Evolutionary conservation across 2,888 invertebrate genomes (phyloP).

Genomic region (Drosophila melanocephala): DNA sequence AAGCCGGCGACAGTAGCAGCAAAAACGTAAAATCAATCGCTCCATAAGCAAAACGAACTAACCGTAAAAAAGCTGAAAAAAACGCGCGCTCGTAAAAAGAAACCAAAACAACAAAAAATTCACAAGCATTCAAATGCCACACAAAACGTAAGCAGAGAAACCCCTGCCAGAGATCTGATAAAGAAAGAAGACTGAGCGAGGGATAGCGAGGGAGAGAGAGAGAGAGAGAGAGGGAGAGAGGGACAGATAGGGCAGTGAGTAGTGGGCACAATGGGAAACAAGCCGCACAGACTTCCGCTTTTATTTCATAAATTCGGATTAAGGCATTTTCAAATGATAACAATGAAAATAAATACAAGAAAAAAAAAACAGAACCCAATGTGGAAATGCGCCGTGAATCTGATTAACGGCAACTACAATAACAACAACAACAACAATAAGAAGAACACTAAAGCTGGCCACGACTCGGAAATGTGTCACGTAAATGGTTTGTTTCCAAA

Average conservation of each 20-base stretch:
- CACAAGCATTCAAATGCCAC: constrained; percentile 64
- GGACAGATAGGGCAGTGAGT: constrained; percentile 9
- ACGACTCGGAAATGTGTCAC: constrained; percentile 68
- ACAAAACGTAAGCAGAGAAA: constrained; percentile 50
- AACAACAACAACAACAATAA: constrained; percentile 16
- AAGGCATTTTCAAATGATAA: constrained; percentile 80
- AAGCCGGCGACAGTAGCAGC: constrained; percentile 8
- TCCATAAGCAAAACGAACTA: constrained; percentile 57
- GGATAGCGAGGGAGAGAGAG: background rate
- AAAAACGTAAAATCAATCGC: constrained; percentile 66
- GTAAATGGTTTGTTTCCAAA: constrained; percentile 70
- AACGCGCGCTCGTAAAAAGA: constrained; percentile 56
- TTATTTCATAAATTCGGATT: constrained; percentile 80
- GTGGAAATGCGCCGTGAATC: constrained; percentile 76
- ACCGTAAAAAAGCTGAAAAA: constrained; percentile 52
- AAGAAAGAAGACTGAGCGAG: background rate
- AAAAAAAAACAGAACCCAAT: constrained; percentile 41
- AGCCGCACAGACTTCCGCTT: constrained; percentile 80
- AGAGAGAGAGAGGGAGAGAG: background rate
- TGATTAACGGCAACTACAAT: constrained; percentile 72
- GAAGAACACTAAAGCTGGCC: constrained; percentile 15
- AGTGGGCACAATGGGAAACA: constrained; percentile 68
- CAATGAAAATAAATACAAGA: constrained; percentile 66
- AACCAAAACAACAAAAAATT: constrained; percentile 43
- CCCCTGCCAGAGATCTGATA: constrained; percentile 10